Evolutionary conservation across 2,113 vertebrate genomes (phyloP).

Genomic region (Anhinga anhinga): DNA sequence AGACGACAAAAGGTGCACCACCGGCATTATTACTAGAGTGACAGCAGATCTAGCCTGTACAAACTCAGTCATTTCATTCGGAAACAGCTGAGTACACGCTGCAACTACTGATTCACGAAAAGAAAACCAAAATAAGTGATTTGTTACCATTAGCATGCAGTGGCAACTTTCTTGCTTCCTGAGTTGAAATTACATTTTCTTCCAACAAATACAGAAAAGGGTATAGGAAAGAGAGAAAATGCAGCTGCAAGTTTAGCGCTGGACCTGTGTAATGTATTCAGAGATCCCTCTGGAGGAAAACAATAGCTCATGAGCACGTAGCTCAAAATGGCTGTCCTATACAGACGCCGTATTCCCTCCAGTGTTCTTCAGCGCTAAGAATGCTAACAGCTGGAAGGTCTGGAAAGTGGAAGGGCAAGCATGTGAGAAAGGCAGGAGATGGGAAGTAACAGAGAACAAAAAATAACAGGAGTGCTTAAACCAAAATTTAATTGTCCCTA

Average conservation of each 20-base stretch:
- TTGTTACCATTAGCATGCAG: neutral
- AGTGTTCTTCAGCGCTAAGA: neutral
- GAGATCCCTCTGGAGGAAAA: neutral
- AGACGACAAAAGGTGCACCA: neutral
- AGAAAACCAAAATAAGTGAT: neutral
- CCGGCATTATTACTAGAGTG: neutral
- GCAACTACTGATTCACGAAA: neutral
- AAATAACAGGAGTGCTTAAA: neutral
- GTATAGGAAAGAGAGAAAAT: neutral
- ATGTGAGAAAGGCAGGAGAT: neutral
- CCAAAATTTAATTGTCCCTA: neutral
- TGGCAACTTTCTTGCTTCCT: neutral
- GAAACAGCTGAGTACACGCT: neutral
- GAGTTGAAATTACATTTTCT: neutral
- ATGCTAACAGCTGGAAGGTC: neutral
- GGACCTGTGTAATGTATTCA: neutral
- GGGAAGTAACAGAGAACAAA: neutral
- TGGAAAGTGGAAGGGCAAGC: neutral
- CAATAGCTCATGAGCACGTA: neutral
- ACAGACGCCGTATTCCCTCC: neutral
- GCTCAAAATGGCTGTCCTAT: constrained; percentile 54
- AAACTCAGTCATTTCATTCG: neutral
- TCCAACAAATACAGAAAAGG: neutral
- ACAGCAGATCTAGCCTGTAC: too few species aligned
- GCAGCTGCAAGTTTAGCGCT: neutral